phyloP scores from a whole-genome alignment of 2,888 invertebrate genomes.

The Prosapia bicincta region DNA sequence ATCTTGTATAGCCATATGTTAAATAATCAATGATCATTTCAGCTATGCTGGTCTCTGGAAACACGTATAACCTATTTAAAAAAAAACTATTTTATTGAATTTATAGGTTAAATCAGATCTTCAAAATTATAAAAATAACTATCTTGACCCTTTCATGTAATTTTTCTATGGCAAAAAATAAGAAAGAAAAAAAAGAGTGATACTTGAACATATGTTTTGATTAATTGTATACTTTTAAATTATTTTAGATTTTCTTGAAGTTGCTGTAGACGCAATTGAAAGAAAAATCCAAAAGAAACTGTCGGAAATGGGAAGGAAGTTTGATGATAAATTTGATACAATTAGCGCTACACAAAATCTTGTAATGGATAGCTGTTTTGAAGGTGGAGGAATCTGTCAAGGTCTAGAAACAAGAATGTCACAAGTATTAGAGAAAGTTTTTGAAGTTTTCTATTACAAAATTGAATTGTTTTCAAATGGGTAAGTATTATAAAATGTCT shows the following conservation, averaged over 20 bases:
- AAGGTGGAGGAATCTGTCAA: slow-evolving; percentile 36
- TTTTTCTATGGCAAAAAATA: too few species aligned
- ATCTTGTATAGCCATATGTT: too few species aligned
- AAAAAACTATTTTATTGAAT: too few species aligned
- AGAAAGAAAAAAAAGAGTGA: too few species aligned
- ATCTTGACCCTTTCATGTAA: too few species aligned
- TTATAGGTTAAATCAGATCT: too few species aligned
- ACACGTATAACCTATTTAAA: too few species aligned
- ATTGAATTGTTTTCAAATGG: slow-evolving; percentile 49
- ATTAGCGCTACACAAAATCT: slow-evolving; percentile 59
- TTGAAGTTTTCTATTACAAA: slow-evolving; percentile 45
- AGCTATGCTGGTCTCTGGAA: too few species aligned
- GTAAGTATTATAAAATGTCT: slow-evolving; percentile 49
- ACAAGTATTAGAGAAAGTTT: slow-evolving; percentile 58
- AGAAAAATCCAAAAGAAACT: slow-evolving; percentile 39
- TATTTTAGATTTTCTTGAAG: slow-evolving; percentile 34
- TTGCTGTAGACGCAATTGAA: slow-evolving; percentile 31
- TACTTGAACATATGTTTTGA: too few species aligned
- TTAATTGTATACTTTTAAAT: too few species aligned
- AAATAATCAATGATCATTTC: too few species aligned
- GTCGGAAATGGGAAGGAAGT: slow-evolving; percentile 43
- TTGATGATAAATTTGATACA: slow-evolving; percentile 54
- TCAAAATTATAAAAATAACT: too few species aligned
- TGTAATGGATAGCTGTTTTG: slow-evolving; percentile 62
- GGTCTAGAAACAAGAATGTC: slow-evolving; percentile 52